A percentile compares a stretch with the other conserved stretches of the same genome.
Conservation (phyloP, 2,113 vertebrate genomes). For the Clarias macrocephalus region DNA sequence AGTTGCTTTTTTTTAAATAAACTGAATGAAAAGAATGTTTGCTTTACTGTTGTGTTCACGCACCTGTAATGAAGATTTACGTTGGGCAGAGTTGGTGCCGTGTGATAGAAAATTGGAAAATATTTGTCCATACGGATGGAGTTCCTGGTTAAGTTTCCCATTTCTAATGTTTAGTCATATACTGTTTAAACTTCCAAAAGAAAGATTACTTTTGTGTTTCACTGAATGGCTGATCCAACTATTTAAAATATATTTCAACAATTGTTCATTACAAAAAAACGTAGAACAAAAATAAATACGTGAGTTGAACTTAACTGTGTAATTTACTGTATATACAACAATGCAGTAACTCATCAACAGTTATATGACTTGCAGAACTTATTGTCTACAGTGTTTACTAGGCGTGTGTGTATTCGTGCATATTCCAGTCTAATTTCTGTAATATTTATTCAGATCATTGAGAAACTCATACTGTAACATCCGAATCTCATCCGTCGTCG, state of each 20-base stretch:
- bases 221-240: no score
- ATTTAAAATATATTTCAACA: no score
- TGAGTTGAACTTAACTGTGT: no score
- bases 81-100: not conserved
- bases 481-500: not conserved
- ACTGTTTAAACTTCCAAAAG: no score
- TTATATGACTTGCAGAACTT: not conserved
- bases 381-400: not conserved
- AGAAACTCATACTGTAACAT: not conserved
- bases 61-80: not conserved
- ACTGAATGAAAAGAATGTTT: not conserved
- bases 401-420: not conserved
- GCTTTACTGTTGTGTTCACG: not conserved
- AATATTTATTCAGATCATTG: not conserved
- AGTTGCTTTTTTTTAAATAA: not conserved
- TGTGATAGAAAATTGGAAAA: not conserved
- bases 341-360: no score
- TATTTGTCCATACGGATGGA: conserved; percentile 4
- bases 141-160: conserved; percentile 18
- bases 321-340: no score
- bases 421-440: not conserved
- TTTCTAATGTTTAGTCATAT: not conserved
- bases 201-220: not conserved
- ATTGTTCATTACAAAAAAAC: no score
- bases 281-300: no score